Conservation (phyloP, 2,113 vertebrate genomes). For the Callopanchax toddi region DNA sequence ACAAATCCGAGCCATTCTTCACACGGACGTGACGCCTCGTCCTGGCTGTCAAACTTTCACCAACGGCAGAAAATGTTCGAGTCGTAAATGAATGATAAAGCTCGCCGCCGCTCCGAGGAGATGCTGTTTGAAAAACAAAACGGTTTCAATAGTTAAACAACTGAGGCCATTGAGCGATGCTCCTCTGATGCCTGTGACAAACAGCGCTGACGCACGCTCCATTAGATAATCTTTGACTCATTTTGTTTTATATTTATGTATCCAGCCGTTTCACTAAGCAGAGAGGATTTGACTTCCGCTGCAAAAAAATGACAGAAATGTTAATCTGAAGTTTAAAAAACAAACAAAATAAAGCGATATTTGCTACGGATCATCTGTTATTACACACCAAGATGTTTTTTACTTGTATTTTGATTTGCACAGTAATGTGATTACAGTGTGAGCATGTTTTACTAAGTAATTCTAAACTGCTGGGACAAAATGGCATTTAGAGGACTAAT, state of each 20-base stretch:
- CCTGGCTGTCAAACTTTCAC: slow-evolving; percentile 51
- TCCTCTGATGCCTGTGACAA: slow-evolving; percentile 69
- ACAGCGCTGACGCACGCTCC: slow-evolving; percentile 67
- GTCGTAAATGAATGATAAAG: slow-evolving; percentile 55
- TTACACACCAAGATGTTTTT: slow-evolving; percentile 45
- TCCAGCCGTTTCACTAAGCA: slow-evolving; percentile 59
- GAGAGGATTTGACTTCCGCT: slow-evolving; percentile 64
- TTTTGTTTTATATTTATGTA: slow-evolving; percentile 75
- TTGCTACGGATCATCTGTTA: slow-evolving; percentile 60
- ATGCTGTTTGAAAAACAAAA: slow-evolving; percentile 49
- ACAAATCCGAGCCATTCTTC: slow-evolving; percentile 51
- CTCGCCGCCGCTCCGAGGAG: slow-evolving; percentile 16
- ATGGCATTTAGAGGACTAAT: background rate
- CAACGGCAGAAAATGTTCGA: slow-evolving; percentile 37
- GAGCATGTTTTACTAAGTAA: slow-evolving; percentile 1
- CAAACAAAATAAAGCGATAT: slow-evolving; percentile 69
- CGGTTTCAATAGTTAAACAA: slow-evolving; percentile 47
- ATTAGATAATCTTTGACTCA: slow-evolving; percentile 75
- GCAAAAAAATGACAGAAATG: slow-evolving; percentile 59
- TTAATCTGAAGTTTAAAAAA: slow-evolving; percentile 73
- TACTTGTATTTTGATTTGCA: slow-evolving; percentile 23
- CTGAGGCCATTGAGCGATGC: slow-evolving; percentile 49
- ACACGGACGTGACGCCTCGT: slow-evolving; percentile 34
- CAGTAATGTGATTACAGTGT: slow-evolving; percentile 49
- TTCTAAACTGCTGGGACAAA: background rate